Evolutionary conservation across 1,140 invertebrate species (phyloP), one percentile per base, ranked within the genome.

Genomic region (Drosophila pruinosa): DNA sequence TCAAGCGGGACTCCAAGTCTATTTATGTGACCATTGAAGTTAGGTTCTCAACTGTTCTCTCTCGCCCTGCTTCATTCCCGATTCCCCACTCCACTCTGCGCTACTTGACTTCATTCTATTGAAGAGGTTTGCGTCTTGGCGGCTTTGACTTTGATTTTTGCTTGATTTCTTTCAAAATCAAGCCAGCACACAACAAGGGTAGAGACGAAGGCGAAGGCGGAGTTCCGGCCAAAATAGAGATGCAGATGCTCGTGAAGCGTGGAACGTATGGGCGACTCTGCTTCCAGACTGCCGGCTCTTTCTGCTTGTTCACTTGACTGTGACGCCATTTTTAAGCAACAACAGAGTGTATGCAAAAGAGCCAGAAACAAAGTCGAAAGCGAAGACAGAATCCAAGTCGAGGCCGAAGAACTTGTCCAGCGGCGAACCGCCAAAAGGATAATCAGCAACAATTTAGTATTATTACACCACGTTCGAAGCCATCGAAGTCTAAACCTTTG

Each of bases 381-480:
- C 59, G 68, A 6, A 54, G 50, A 61, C 68, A 67, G 34, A 41
- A 53, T 41, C 26, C 17, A 38, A 39, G 62, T 21, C 48, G 3
- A 21, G 14, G 21, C 24, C 45, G 7, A 28, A 59, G 73, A 74
- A 83, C 65, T 76, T 89, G 78, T 83, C 85, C 69, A 89, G 89
- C 89, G 83, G 83, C 69, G 72, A 89, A 90, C 89, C 89, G 89
- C 89, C 88, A 90, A 90, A 90, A 89, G 89, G 89, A 90, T 91
- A 91, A 91, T 91, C 89, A 90, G 89, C 89, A 89, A 90, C 89
- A 91, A 91, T 91, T 91, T 91, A 90, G 79, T 90, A 89, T 90
- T 89, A 91, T 91, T 91, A 91, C 89, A 91, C 89, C 86, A 90
- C 89, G 89, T 90, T 90, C 88, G 78, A 80, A 89, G 74, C 85